Conservation (phyloP, 2,797 vertebrate species). For the Xenentodon cancila region DNA sequence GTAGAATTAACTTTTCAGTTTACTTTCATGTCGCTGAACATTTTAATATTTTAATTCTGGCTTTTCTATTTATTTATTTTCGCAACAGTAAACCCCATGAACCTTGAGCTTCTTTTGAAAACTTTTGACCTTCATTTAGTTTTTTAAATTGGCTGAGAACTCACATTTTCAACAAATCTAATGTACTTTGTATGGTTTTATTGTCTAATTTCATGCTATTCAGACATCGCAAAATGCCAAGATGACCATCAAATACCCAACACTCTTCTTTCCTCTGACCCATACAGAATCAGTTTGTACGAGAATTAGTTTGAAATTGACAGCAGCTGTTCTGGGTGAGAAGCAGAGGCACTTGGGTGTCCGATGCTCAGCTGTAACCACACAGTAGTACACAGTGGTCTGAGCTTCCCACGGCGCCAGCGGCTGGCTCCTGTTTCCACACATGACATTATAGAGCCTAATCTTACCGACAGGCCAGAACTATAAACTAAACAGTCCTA, state of each 20-base stretch:
- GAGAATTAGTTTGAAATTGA: slow-evolving; percentile 34
- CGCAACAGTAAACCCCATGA: too few relatives aligned
- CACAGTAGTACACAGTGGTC: slow-evolving; percentile 65
- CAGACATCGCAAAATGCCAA: background rate
- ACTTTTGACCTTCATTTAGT: background rate
- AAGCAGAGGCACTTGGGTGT: slow-evolving; percentile 45
- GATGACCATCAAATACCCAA: slow-evolving; percentile 12
- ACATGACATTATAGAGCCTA: slow-evolving; percentile 71
- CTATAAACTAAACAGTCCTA: slow-evolving; percentile 74
- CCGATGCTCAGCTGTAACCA: slow-evolving; percentile 57
- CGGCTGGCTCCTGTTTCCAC: slow-evolving; percentile 76
- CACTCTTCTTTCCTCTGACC: slow-evolving; percentile 24
- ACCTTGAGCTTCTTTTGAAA: background rate
- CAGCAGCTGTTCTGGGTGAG: slow-evolving; percentile 49
- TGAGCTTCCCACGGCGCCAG: slow-evolving; percentile 67
- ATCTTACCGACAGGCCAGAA: slow-evolving; percentile 74
- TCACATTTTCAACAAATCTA: background rate
- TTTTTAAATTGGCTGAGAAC: background rate
- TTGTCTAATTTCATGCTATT: slow-evolving; percentile 1
- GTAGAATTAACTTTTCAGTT: background rate
- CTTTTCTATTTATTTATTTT: background rate
- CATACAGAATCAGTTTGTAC: slow-evolving; percentile 13
- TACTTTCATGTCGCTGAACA: background rate
- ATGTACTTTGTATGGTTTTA: background rate
- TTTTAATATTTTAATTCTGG: background rate